Conservation (phyloP, 2,888 invertebrate species). For the Noctua janthina region DNA sequence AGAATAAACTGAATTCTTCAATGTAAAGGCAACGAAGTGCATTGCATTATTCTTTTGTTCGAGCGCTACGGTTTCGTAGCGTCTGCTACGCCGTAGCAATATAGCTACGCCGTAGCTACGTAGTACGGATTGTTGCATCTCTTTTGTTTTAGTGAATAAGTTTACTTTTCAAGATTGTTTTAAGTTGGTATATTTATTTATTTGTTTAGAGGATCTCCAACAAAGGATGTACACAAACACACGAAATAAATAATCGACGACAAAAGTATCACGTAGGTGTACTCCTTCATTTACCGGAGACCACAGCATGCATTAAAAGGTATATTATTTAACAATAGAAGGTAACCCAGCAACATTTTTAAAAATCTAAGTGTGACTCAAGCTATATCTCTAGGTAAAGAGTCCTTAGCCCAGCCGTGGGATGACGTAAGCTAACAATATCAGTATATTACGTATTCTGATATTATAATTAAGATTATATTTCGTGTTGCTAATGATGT, state of each 20-base stretch:
- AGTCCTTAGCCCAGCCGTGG: not conserved
- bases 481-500: not conserved
- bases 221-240: too few relatives aligned
- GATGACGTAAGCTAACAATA: not conserved
- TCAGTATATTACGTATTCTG: not conserved
- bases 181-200: constrained; percentile 1
- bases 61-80: constrained; percentile 60
- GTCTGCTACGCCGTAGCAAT: constrained; percentile 57
- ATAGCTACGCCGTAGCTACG: constrained; percentile 39
- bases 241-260: too few relatives aligned
- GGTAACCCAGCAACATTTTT: not conserved
- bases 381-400: too few relatives aligned
- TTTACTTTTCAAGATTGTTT: constrained; percentile 40
- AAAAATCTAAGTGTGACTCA: not conserved
- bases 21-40: constrained; percentile 56
- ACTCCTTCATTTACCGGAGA: too few relatives aligned
- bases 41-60: constrained; percentile 65
- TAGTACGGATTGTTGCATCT: constrained; percentile 22
- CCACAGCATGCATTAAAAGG: not conserved
- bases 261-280: too few relatives aligned
- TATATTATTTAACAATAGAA: not conserved
- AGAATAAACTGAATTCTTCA: constrained; percentile 58
- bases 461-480: not conserved
- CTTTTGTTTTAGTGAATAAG: constrained; percentile 45
- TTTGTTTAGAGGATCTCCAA: too few relatives aligned